Evolutionary conservation across 2,797 vertebrate genomes (phyloP).

Genomic region (Oreochromis mossambicus): DNA sequence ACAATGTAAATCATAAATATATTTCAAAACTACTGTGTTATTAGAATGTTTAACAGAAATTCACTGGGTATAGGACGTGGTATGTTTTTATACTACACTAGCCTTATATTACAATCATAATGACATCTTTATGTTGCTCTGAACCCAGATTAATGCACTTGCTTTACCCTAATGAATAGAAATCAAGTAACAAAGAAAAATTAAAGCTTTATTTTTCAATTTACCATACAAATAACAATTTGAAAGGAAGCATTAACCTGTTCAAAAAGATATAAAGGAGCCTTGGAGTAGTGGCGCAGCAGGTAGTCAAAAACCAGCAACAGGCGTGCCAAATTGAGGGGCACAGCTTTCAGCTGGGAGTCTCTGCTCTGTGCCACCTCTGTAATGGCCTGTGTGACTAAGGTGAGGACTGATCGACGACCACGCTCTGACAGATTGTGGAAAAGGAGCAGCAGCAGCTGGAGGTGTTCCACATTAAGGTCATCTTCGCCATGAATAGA

Average conservation of each 20-base stretch:
- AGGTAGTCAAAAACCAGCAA: constrained; percentile 94
- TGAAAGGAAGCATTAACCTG: constrained; percentile 76
- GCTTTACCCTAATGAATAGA: not conserved
- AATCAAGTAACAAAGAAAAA: not conserved
- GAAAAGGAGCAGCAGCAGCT: constrained; percentile 94
- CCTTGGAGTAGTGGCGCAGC: constrained; percentile 92
- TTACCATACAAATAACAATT: not conserved
- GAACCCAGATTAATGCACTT: not conserved
- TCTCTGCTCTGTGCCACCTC: constrained; percentile 86
- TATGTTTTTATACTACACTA: not conserved
- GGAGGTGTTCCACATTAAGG: constrained; percentile 94
- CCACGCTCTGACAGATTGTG: constrained; percentile 93
- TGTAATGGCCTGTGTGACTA: constrained; percentile 86
- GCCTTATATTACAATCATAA: not conserved
- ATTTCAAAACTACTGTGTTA: not conserved
- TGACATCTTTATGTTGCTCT: not conserved
- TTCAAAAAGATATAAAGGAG: constrained; percentile 91
- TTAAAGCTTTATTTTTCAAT: not conserved
- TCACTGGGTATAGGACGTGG: not conserved
- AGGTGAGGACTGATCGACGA: constrained; percentile 80
- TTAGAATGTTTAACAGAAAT: not conserved
- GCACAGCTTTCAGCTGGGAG: constrained; percentile 84
- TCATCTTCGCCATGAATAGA: constrained; percentile 88
- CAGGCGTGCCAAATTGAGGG: constrained; percentile 87
- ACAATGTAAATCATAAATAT: too few species aligned